phyloP scores from a whole-genome alignment of 2,113 vertebrate genomes.

The Speoplatyrhinus poulsoni region DNA sequence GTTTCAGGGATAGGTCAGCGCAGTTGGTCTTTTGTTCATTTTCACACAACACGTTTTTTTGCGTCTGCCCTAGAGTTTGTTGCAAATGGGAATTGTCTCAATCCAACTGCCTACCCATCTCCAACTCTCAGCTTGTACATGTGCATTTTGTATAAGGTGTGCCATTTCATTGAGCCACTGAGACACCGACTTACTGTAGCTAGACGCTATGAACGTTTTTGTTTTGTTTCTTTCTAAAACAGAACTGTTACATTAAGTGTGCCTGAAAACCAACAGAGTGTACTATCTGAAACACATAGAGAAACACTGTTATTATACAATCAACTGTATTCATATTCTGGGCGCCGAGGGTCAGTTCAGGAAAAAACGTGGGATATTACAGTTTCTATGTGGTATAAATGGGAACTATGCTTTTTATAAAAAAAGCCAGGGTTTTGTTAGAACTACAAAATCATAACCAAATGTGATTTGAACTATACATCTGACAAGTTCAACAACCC shows the following conservation, averaged over 20 bases:
- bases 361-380: slow-evolving; percentile 28
- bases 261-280: slow-evolving; percentile 86
- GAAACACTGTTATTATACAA: slow-evolving; percentile 82
- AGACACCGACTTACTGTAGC: slow-evolving; percentile 80
- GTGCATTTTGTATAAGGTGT: slow-evolving; percentile 62
- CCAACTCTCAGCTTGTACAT: slow-evolving; percentile 53
- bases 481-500: slow-evolving; percentile 43
- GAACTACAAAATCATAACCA: not conserved
- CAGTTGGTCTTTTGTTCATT: slow-evolving; percentile 32
- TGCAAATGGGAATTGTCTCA: slow-evolving; percentile 27
- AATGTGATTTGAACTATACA: slow-evolving; percentile 8
- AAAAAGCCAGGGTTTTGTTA: slow-evolving; percentile 29
- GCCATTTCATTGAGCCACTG: slow-evolving; percentile 55
- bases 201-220: slow-evolving; percentile 75
- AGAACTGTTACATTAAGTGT: slow-evolving; percentile 87
- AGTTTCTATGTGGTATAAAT: slow-evolving; percentile 28
- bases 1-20: slow-evolving; percentile 38
- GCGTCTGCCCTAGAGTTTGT: slow-evolving; percentile 43
- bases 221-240: slow-evolving; percentile 68
- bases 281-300: slow-evolving; percentile 52
- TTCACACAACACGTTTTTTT: slow-evolving; percentile 41
- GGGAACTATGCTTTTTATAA: slow-evolving; percentile 32
- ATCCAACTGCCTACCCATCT: slow-evolving; percentile 26
- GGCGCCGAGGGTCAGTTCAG: slow-evolving; percentile 65
- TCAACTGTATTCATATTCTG: slow-evolving; percentile 78